Conservation (phyloP, 2,797 vertebrate genomes). For the Selene dorsalis region DNA sequence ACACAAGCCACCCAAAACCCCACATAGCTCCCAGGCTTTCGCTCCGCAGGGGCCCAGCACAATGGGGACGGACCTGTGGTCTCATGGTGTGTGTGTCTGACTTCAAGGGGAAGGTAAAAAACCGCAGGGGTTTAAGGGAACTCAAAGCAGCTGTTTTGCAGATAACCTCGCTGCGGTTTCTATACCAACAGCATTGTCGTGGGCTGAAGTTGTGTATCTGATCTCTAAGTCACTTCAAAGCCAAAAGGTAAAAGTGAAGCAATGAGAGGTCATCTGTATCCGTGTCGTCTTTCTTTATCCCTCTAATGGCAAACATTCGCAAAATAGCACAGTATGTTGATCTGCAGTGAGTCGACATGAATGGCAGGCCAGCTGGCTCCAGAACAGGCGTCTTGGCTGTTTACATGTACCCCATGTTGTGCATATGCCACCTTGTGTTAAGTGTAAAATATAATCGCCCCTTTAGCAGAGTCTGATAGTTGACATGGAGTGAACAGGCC, state of each 20-base stretch:
- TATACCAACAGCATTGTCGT: conserved; percentile 4
- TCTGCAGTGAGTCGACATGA: conserved; percentile 10
- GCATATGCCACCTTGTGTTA: conserved; percentile 1
- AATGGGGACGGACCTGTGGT: conserved; percentile 61
- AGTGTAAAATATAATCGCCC: not conserved
- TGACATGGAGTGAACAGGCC: conserved; percentile 9
- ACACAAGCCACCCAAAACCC: conserved; percentile 78
- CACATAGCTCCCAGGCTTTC: conserved; percentile 66
- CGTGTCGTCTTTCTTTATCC: conserved; percentile 15
- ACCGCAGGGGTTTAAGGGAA: conserved; percentile 64
- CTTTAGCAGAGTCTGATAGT: not conserved
- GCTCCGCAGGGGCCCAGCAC: conserved; percentile 61
- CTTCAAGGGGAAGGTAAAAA: conserved; percentile 67
- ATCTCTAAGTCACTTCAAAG: conserved; percentile 40
- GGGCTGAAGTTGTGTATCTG: conserved; percentile 1
- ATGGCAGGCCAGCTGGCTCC: conserved; percentile 2
- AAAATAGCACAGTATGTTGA: not conserved
- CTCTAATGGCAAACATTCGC: not conserved
- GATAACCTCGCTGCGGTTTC: conserved; percentile 58
- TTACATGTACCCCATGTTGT: not conserved
- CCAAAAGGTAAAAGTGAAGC: conserved; percentile 8
- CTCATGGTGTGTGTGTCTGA: conserved; percentile 62
- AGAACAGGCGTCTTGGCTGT: not conserved
- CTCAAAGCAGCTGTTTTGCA: conserved; percentile 71
- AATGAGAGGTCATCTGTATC: not conserved